Evolutionary conservation across 1,140 invertebrate genomes (phyloP), one percentile per base, ranked within the genome.

Genomic region (Anastrepha ludens): DNA sequence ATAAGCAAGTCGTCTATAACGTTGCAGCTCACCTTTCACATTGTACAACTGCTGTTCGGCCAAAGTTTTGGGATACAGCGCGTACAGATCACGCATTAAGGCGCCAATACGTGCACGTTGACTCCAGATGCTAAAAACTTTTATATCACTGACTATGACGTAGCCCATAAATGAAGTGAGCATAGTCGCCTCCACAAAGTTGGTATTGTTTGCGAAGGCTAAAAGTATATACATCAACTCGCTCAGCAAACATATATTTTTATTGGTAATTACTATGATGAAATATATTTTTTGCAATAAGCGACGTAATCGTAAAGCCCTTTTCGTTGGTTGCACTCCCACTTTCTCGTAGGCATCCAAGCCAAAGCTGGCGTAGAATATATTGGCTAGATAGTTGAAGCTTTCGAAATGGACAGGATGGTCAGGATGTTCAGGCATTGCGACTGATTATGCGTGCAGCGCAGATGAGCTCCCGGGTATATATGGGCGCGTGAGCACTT

Each of bases 131-230:
- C 88, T 86, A 20, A 88, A 89, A n/a, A 92, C 91, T 60, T 92
- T 92, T 0, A 91, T 60, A 44, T 89, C 91, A 0, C 90, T 90
- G 8, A 92, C 88, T 8, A 91, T 55, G 1, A 91, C 91, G 50
- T 91, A 92, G 0, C 90, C 91, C n/a, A 91, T 90, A 70, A 90
- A 91, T 1, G 91, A 91, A 0, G 91, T 67, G 74, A 90, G 91
- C 91, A 91, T 91, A 29, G 90, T 92, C 62, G 91, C 90, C 85
- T 91, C 90, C 11, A 91, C 65, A 15, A 92, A 91, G 87, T 92
- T 91, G 55, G 64, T 90, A 15, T 89, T 90, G 1, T 55, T 89
- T 17, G 58, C 47, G 60, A 92, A 90, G 3, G 91, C 90, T 67
- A 90, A 67, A 11, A 90, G 85, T 0, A 92, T 91, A 70, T 90